Evolutionary conservation across 1,140 invertebrate species (phyloP).

Genomic region (Heliconius hermathena): DNA sequence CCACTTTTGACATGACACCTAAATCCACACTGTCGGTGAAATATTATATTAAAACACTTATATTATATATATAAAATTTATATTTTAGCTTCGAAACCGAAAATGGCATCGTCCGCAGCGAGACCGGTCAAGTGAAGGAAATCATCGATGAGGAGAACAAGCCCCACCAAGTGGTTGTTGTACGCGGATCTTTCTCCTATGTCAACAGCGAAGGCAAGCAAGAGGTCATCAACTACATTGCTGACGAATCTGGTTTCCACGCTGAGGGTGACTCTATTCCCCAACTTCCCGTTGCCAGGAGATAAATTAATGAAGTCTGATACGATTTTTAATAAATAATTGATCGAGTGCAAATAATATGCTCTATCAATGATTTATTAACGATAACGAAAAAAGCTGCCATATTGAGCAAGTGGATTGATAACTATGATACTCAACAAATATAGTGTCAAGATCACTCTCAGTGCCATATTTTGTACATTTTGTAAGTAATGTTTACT

Average conservation of each 20-base stretch:
- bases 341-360: background rate
- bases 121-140: conserved; percentile 68
- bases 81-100: conserved; percentile 68
- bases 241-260: conserved; percentile 83
- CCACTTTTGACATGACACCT: too few relatives aligned
- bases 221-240: conserved; percentile 74
- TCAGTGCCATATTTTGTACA: conserved; percentile 35
- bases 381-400: conserved; percentile 2
- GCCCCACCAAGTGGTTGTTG: conserved; percentile 64
- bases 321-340: background rate
- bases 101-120: conserved; percentile 60
- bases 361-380: background rate
- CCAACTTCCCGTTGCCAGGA: conserved; percentile 46
- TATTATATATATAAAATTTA: background rate
- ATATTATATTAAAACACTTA: background rate
- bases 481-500: conserved; percentile 22
- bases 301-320: conserved; percentile 40
- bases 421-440: conserved; percentile 39
- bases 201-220: conserved; percentile 58
- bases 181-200: conserved; percentile 74
- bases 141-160: conserved; percentile 75
- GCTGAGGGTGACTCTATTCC: conserved; percentile 70
- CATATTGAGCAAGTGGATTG: conserved; percentile 26
- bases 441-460: conserved; percentile 17
- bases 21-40: background rate